A percentile compares a stretch with the other conserved stretches of the same genome.
Evolutionary conservation across 92 coral and sea anemone genomes (phyloP).

Genomic region (Heliopora coerulea): DNA sequence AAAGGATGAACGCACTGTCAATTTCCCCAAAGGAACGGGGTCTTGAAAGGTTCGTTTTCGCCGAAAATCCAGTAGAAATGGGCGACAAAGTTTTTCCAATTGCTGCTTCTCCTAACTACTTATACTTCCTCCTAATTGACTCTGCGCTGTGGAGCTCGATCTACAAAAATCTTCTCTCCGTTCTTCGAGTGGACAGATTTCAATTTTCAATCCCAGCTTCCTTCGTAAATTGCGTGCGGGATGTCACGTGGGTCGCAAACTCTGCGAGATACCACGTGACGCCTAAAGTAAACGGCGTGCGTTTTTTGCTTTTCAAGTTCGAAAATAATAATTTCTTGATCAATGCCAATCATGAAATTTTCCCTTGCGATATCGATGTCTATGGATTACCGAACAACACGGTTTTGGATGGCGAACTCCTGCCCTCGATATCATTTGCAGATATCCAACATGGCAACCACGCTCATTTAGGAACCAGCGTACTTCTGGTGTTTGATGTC

Average conservation of each 20-base stretch:
- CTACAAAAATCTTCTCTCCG: background rate
- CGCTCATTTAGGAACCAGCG: background rate
- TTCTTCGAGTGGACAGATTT: background rate
- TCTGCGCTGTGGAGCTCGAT: background rate
- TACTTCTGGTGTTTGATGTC: background rate
- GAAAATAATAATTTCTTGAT: background rate
- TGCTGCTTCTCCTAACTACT: background rate
- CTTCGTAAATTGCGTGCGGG: background rate
- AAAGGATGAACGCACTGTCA: background rate
- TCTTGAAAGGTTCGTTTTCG: background rate
- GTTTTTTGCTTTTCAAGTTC: background rate
- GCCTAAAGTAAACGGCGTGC: background rate
- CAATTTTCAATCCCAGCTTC: background rate
- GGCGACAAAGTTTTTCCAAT: background rate
- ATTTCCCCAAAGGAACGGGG: background rate
- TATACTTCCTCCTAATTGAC: background rate
- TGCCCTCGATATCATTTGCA: background rate
- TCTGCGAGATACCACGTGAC: background rate
- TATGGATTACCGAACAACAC: background rate
- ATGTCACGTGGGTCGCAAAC: background rate
- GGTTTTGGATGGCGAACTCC: background rate
- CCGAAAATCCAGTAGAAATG: background rate
- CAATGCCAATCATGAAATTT: background rate
- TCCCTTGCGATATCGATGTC: background rate
- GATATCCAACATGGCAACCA: background rate